These are phyloP conservation scores for Acipenser transmontanus DNA, from an alignment of 2,797 vertebrate genomes.

Conservation along the genomic window DNA sequence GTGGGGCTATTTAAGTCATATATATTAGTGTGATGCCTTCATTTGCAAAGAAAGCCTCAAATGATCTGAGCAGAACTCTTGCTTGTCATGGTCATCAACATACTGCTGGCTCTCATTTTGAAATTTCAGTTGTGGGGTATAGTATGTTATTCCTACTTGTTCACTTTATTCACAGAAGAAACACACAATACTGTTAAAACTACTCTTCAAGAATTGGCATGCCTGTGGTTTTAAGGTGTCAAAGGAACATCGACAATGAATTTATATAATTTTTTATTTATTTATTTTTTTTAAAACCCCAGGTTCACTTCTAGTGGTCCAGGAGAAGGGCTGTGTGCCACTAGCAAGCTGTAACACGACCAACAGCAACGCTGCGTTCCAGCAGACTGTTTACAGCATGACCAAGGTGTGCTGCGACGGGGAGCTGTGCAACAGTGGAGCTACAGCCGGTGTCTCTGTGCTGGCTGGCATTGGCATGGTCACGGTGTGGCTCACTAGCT, in stretches of 20 bases:
- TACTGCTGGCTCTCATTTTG: too few species aligned
- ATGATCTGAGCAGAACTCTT: too few species aligned
- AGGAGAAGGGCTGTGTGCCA: slow-evolving; percentile 47
- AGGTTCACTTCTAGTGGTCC: slow-evolving; percentile 47
- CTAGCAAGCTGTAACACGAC: slow-evolving; percentile 39
- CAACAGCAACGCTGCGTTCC: slow-evolving; percentile 32
- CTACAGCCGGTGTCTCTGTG: slow-evolving; percentile 10
- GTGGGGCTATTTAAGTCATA: too few species aligned
- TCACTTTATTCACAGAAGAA: too few species aligned
- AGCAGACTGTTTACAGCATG: slow-evolving; percentile 46
- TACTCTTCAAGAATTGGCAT: too few species aligned
- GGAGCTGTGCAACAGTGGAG: slow-evolving; percentile 49
- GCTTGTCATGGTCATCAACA: too few species aligned
- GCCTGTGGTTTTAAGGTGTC: too few species aligned
- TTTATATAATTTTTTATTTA: neutral
- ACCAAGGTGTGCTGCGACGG: slow-evolving; percentile 54
- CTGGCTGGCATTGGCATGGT: slow-evolving; percentile 26
- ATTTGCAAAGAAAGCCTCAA: too few species aligned
- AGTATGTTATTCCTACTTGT: too few species aligned
- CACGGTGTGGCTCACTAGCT: neutral
- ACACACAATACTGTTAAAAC: too few species aligned
- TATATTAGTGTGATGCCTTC: too few species aligned
- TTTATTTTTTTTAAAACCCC: slow-evolving; percentile 12
- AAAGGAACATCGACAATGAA: neutral
- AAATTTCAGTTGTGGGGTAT: too few species aligned